Percentiles rank a stretch among this genome's conserved stretches.
These are phyloP conservation scores for Coptodon bakossiorum DNA, from an alignment of 2,113 vertebrate species.

Conservation along the genomic window DNA sequence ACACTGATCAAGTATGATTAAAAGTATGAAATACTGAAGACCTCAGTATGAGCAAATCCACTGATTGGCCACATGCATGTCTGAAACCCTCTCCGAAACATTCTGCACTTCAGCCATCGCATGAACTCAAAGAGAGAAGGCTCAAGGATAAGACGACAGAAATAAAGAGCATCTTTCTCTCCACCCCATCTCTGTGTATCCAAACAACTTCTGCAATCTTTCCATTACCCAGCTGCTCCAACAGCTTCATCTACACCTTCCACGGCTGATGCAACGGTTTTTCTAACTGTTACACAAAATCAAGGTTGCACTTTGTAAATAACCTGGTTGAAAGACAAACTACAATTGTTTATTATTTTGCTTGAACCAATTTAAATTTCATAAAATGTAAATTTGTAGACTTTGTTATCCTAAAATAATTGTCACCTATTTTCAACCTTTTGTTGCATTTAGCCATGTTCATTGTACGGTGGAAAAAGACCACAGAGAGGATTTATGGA, in stretches of 20 bases:
- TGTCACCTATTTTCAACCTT: not conserved
- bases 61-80: not conserved
- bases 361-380: not conserved
- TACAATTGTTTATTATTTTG: not conserved
- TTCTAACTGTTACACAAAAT: not conserved
- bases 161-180: not conserved
- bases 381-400: accelerated
- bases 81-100: accelerated
- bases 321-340: too few relatives aligned
- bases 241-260: not conserved
- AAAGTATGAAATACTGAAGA: not conserved
- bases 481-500: not conserved
- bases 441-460: not conserved
- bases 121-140: not conserved
- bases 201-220: not conserved
- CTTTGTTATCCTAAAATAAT: not conserved
- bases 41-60: not conserved
- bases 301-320: not conserved
- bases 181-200: not conserved
- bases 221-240: not conserved
- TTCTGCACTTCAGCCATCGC: not conserved
- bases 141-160: not conserved
- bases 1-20: too few relatives aligned
- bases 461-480: accelerated
- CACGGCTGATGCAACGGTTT: not conserved